Evolutionary conservation across 2,888 invertebrate species (phyloP).

Genomic region (Synanthedon vespiformis): DNA sequence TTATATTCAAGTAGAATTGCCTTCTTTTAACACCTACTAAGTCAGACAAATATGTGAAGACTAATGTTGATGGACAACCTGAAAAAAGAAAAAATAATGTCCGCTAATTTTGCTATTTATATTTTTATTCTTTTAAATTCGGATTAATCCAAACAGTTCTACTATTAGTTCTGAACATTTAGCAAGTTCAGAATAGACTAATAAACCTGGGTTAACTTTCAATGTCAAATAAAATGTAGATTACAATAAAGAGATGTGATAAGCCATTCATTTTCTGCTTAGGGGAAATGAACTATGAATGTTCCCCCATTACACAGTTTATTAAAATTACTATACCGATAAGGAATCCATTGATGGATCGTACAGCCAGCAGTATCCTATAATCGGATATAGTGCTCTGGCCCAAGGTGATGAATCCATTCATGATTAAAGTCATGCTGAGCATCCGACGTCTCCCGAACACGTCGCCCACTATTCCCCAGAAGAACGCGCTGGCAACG

Average conservation of each 20-base stretch:
- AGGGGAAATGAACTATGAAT: not conserved
- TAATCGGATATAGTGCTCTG: conserved; percentile 59
- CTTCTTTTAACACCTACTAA: conserved; percentile 71
- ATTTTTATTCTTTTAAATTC: no score
- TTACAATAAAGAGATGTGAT: not conserved
- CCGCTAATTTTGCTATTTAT: no score
- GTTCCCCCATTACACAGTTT: not conserved
- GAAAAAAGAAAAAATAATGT: no score
- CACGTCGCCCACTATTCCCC: conserved; percentile 80
- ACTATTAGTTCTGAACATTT: no score
- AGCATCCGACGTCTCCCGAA: conserved; percentile 73
- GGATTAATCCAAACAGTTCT: no score
- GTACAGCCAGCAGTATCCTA: conserved; percentile 53
- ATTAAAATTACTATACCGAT: conserved; percentile 33
- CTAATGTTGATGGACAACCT: conserved; percentile 73
- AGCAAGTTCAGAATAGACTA: no score
- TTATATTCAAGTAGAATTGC: conserved; percentile 71
- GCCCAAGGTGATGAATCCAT: conserved; percentile 60
- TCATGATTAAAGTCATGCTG: conserved; percentile 60
- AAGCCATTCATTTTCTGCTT: not conserved
- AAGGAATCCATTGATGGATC: conserved; percentile 74
- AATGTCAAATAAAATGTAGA: not conserved
- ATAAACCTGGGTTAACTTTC: no score
- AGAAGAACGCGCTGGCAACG: conserved; percentile 77
- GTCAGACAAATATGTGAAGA: conserved; percentile 76